Evolutionary conservation across 2,113 vertebrate genomes (phyloP).

Genomic region (Cranoglanis bouderius): DNA sequence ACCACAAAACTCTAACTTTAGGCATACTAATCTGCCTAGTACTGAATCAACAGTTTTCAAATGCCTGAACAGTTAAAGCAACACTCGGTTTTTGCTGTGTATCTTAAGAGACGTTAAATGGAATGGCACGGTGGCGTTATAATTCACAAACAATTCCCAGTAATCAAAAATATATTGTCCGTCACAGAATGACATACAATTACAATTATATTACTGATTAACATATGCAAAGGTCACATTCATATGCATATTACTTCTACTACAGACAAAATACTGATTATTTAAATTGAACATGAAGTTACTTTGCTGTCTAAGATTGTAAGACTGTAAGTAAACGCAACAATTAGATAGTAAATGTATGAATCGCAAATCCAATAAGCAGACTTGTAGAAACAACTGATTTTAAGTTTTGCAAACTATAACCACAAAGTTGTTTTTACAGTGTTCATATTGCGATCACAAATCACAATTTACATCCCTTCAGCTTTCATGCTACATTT

Average conservation of each 20-base stretch:
- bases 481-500: neutral
- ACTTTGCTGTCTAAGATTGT: neutral
- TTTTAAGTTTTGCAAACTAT: neutral
- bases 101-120: slow-evolving; percentile 13
- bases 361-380: neutral
- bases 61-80: slow-evolving; percentile 3
- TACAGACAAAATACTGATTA: slow-evolving; percentile 21
- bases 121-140: slow-evolving; percentile 23
- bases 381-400: neutral
- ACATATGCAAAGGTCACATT: slow-evolving; percentile 28
- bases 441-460: neutral
- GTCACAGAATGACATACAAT: slow-evolving; percentile 7
- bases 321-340: neutral
- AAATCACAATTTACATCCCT: neutral
- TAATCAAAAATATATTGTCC: slow-evolving; percentile 23
- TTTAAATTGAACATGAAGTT: neutral
- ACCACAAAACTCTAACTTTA: neutral
- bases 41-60: neutral
- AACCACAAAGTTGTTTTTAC: neutral
- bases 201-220: slow-evolving; percentile 46
- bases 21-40: neutral
- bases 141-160: slow-evolving; percentile 38
- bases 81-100: too few species aligned
- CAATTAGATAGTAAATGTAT: neutral
- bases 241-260: slow-evolving; percentile 13